Conservation (phyloP, 2,113 vertebrate genomes). For the Pongo abelii region DNA sequence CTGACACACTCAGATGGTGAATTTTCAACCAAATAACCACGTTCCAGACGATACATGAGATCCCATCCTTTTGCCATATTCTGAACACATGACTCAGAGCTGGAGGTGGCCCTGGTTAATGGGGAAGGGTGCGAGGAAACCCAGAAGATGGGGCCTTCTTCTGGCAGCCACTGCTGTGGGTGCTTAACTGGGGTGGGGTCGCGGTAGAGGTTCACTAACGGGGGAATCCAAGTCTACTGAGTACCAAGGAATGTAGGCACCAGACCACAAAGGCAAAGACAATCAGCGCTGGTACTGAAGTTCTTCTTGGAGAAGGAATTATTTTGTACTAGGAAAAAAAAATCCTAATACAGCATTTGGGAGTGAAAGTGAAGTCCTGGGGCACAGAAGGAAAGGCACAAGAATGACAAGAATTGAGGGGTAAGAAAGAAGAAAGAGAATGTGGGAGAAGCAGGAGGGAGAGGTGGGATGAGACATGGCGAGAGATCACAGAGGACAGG, state of each 20-base stretch:
- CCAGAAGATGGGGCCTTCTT: background rate
- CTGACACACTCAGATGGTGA: constrained; percentile 81
- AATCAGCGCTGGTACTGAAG: background rate
- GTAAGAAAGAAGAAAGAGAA: background rate
- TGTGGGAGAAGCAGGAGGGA: background rate
- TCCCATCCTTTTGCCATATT: constrained; percentile 88
- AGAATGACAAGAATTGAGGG: background rate
- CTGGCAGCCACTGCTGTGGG: background rate
- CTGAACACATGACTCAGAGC: constrained; percentile 18
- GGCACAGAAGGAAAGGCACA: background rate
- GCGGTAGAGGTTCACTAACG: background rate
- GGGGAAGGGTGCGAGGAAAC: background rate
- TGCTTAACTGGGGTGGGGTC: background rate
- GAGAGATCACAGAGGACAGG: background rate
- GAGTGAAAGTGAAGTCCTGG: background rate
- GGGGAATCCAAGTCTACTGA: background rate
- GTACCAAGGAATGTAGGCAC: background rate
- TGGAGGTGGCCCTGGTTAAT: background rate
- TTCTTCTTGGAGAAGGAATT: background rate
- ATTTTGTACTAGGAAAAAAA: background rate
- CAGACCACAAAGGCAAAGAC: background rate
- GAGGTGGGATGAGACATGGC: rapidly evolving
- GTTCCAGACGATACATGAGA: constrained; percentile 87
- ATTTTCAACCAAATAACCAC: constrained; percentile 69
- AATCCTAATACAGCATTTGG: background rate